phyloP scores from a whole-genome alignment of 2,113 vertebrate genomes.

The Malurus melanocephalus region DNA sequence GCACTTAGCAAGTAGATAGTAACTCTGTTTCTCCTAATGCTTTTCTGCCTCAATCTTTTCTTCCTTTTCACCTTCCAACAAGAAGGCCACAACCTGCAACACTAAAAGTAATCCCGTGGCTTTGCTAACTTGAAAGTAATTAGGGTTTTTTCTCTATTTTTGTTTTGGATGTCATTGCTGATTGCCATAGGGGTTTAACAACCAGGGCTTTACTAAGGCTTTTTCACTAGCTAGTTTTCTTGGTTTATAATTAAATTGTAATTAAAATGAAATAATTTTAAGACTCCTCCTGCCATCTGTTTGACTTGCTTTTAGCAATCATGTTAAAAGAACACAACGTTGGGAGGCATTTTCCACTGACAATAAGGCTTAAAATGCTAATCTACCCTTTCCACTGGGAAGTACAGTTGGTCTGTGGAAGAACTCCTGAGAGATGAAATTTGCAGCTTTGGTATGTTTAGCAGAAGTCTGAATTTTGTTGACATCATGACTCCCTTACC shows the following conservation, averaged over 20 bases:
- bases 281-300: neutral
- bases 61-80: neutral
- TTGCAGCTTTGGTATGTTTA: neutral
- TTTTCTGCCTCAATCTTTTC: neutral
- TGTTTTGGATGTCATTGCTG: neutral
- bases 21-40: neutral
- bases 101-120: neutral
- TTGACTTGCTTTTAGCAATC: neutral
- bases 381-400: neutral
- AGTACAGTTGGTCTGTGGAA: neutral
- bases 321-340: neutral
- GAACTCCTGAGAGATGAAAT: neutral
- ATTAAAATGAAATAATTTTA: neutral
- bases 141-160: neutral
- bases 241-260: neutral
- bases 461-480: neutral
- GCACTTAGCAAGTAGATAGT: neutral
- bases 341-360: neutral
- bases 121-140: neutral
- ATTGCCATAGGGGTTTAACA: neutral
- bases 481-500: neutral
- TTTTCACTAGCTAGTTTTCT: neutral
- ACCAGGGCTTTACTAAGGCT: neutral
- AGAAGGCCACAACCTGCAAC: neutral
- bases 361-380: neutral